These are phyloP conservation scores for Diorhabda carinulata DNA, from an alignment of 1,140 invertebrate species.

Conservation along the genomic window DNA sequence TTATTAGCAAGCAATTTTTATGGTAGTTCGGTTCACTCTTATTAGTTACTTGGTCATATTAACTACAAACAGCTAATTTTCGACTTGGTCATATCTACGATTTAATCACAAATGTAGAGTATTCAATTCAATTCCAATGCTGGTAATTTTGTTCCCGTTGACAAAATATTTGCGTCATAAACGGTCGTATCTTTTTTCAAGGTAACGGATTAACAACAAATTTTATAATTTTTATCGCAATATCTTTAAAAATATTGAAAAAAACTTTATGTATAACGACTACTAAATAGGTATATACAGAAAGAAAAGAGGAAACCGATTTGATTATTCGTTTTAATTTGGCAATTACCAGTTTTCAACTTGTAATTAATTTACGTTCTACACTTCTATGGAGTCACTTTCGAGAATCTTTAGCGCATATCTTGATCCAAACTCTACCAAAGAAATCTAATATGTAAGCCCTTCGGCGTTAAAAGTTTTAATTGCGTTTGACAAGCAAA, in stretches of 20 bases:
- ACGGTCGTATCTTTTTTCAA: no score
- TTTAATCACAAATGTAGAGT: no score
- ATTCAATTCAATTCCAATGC: no score
- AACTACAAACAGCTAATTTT: no score
- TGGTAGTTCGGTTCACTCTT: no score
- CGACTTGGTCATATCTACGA: no score
- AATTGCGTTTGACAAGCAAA: no score
- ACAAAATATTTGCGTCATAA: no score
- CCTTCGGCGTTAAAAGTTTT: not conserved
- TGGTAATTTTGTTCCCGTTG: no score
- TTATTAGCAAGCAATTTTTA: no score
- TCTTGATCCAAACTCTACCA: not conserved
- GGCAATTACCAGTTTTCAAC: slow-evolving; percentile 36
- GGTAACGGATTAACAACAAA: not conserved
- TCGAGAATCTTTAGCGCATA: not conserved
- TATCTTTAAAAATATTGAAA: not conserved
- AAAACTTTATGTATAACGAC: not conserved
- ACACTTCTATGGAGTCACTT: slow-evolving; percentile 12
- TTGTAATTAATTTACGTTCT: slow-evolving; percentile 31
- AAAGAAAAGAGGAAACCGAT: slow-evolving; percentile 24
- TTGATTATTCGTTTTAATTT: slow-evolving; percentile 40
- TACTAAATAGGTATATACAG: not conserved
- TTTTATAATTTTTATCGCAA: not conserved
- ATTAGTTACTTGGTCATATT: no score
- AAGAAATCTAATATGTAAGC: slow-evolving; percentile 2